Conservation (phyloP, 2,888 invertebrate species). For the Amiota communis region DNA sequence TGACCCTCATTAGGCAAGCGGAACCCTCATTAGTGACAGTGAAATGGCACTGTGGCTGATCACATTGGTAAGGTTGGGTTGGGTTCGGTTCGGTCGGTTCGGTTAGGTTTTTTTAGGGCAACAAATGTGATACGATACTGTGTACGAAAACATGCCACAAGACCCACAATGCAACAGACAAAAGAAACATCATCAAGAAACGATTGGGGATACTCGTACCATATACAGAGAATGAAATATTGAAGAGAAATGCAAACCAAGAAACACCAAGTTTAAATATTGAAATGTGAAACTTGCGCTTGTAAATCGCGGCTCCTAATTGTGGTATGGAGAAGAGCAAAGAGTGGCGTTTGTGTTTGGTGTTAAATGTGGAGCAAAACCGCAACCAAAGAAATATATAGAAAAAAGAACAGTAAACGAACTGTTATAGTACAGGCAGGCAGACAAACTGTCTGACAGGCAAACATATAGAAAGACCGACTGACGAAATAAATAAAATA, state of each 20-base stretch:
- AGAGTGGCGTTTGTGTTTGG: not conserved
- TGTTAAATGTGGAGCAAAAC: slow-evolving; percentile 2
- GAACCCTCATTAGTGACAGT: too few species aligned
- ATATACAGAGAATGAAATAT: too few species aligned
- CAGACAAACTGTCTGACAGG: too few species aligned
- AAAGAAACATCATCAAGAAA: not conserved
- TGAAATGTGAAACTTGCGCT: slow-evolving; percentile 16
- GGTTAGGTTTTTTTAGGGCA: not conserved
- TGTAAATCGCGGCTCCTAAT: slow-evolving; percentile 1
- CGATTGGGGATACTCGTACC: not conserved
- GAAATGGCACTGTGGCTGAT: too few species aligned
- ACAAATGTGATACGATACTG: not conserved
- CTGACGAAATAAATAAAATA: not conserved
- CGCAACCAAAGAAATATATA: not conserved
- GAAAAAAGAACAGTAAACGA: not conserved
- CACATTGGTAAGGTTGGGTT: not conserved
- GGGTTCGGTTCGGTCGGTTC: not conserved
- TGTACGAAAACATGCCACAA: not conserved
- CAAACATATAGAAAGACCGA: too few species aligned
- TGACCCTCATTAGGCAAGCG: slow-evolving; percentile 16
- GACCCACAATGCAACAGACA: slow-evolving; percentile 6
- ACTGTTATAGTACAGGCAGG: too few species aligned
- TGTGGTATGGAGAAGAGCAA: not conserved
- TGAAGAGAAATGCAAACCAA: too few species aligned
- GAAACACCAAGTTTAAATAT: not conserved